Evolutionary conservation across 2,797 vertebrate genomes (phyloP).

Genomic region (Aeoliscus strigatus): DNA sequence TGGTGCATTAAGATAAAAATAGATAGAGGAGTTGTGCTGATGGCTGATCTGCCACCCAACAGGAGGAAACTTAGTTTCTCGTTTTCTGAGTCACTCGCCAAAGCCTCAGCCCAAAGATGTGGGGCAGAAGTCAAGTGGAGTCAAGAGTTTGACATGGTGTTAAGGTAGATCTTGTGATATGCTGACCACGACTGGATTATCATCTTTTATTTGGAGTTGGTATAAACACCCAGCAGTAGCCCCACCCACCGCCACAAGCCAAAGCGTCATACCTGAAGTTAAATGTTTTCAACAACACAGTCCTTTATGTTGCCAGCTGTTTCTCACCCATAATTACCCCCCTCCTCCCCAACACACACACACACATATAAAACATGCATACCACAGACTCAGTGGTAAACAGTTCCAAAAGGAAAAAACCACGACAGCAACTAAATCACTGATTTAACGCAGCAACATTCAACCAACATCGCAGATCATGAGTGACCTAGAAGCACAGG

Average conservation of each 20-base stretch:
- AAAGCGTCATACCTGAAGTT: slow-evolving; percentile 13
- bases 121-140: too few relatives aligned
- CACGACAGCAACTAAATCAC: background rate
- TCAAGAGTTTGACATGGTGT: too few relatives aligned
- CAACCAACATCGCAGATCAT: slow-evolving; percentile 9
- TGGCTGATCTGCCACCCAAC: too few relatives aligned
- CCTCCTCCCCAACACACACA: background rate
- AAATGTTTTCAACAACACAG: slow-evolving; percentile 14
- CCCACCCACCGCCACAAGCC: slow-evolving; percentile 4
- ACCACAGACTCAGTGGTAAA: slow-evolving; percentile 19
- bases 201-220: too few relatives aligned
- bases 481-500: slow-evolving; percentile 10
- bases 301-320: slow-evolving; percentile 47
- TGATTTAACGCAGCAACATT: too few relatives aligned
- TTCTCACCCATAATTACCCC: slow-evolving; percentile 40
- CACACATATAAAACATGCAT: slow-evolving; percentile 1
- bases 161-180: too few relatives aligned
- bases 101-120: too few relatives aligned
- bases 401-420: slow-evolving; percentile 12
- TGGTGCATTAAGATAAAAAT: too few relatives aligned
- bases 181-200: too few relatives aligned
- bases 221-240: background rate
- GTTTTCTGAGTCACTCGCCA: too few relatives aligned
- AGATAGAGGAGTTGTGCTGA: too few relatives aligned
- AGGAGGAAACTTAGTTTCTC: too few relatives aligned